Evolutionary conservation across 2,797 vertebrate species (phyloP).

Genomic region (Poeciliopsis turneri): DNA sequence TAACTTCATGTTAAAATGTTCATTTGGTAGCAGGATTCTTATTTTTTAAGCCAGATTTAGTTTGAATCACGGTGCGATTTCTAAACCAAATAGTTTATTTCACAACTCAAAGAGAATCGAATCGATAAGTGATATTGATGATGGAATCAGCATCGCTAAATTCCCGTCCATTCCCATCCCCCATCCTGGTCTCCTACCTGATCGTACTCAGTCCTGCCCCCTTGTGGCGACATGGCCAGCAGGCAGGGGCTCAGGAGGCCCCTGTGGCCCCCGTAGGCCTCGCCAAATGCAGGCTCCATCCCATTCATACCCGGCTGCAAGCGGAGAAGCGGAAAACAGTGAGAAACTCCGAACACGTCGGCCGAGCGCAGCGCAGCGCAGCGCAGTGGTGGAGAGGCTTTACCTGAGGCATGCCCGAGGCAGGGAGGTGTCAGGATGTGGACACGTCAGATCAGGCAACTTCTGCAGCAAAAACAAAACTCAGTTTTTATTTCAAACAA

Average conservation of each 20-base stretch:
- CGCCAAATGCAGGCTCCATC: slow-evolving; percentile 84
- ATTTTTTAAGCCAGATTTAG: too few species aligned
- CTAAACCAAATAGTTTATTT: too few species aligned
- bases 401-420: slow-evolving; percentile 83
- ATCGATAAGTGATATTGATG: too few species aligned
- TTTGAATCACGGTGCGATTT: too few species aligned
- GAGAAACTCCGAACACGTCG: not conserved
- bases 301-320: slow-evolving; percentile 80
- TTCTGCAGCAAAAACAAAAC: slow-evolving; percentile 37
- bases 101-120: too few species aligned
- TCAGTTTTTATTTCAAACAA: not conserved
- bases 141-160: too few species aligned
- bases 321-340: slow-evolving; percentile 12
- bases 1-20: too few species aligned
- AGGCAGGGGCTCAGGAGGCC: slow-evolving; percentile 75
- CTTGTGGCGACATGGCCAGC: slow-evolving; percentile 77
- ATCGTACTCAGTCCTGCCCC: slow-evolving; percentile 77
- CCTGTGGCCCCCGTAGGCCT: slow-evolving; percentile 78
- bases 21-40: too few species aligned
- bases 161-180: not conserved
- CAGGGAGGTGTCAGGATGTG: slow-evolving; percentile 61
- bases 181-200: slow-evolving; percentile 59
- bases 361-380: not conserved
- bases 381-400: not conserved
- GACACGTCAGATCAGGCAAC: slow-evolving; percentile 48